Conservation (phyloP, 1,140 invertebrate species). For the Bombus cullumanus region DNA sequence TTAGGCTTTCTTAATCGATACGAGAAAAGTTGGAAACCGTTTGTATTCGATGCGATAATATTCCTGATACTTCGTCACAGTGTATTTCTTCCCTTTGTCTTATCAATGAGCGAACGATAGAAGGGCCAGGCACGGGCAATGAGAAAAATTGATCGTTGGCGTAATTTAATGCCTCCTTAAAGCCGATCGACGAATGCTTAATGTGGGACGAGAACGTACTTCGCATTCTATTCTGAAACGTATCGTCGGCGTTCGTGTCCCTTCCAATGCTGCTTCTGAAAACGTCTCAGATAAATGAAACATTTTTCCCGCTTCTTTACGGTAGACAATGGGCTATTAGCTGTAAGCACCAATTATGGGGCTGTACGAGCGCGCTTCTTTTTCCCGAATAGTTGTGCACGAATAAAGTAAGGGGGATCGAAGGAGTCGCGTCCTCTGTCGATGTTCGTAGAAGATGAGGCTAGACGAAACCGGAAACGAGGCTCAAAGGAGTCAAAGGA, state of each 20-base stretch:
- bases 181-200: slow-evolving; percentile 45
- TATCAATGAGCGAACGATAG: background rate
- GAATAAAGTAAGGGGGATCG: slow-evolving; percentile 16
- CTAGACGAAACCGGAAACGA: slow-evolving; percentile 8
- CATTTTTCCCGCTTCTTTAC: slow-evolving; percentile 47
- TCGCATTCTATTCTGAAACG: slow-evolving; percentile 38
- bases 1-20: background rate
- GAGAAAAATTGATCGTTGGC: slow-evolving; percentile 21
- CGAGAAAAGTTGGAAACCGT: background rate
- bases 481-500: background rate
- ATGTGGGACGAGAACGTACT: slow-evolving; percentile 32
- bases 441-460: background rate
- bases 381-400: slow-evolving; percentile 11
- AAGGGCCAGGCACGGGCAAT: background rate
- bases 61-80: background rate
- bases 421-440: background rate
- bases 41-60: background rate
- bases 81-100: slow-evolving; percentile 1
- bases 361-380: slow-evolving; percentile 27
- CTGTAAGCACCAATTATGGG: slow-evolving; percentile 51
- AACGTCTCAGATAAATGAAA: slow-evolving; percentile 53
- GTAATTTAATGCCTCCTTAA: slow-evolving; percentile 38
- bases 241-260: slow-evolving; percentile 16
- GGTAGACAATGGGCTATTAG: slow-evolving; percentile 57
- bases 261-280: slow-evolving; percentile 19